phyloP scores from a whole-genome alignment of 2,888 invertebrate species.

The Andrena marginata region DNA sequence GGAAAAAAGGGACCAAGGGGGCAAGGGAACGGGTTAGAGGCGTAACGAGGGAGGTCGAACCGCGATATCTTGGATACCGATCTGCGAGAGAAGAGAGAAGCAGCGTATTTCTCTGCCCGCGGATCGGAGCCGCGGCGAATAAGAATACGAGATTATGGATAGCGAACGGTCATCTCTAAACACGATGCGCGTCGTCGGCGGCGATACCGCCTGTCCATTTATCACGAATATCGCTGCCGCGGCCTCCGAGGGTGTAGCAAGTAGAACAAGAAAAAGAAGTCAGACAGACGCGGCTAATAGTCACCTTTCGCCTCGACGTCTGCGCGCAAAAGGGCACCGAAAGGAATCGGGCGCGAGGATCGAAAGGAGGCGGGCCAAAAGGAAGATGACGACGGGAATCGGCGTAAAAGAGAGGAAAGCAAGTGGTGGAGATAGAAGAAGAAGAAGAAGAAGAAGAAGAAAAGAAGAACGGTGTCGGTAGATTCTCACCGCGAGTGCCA shows the following conservation, averaged over 20 bases:
- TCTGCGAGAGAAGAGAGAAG: not conserved
- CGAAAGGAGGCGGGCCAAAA: not conserved
- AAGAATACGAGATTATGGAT: not conserved
- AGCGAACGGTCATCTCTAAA: too few species aligned
- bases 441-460: not conserved
- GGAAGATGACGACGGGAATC: not conserved
- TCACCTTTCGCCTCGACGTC: not conserved
- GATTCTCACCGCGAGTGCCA: constrained; percentile 83
- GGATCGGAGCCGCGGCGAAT: not conserved
- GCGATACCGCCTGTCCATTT: not conserved
- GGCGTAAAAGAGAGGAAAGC: not conserved
- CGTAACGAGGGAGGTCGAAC: not conserved
- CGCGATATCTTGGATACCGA: not conserved
- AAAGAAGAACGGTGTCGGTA: constrained; percentile 19
- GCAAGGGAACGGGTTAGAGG: constrained; percentile 8
- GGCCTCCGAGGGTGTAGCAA: not conserved
- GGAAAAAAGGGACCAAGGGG: not conserved
- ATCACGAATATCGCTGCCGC: not conserved
- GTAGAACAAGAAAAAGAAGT: constrained; percentile 32
- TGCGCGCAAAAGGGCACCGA: not conserved
- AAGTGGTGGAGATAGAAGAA: not conserved
- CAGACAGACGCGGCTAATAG: constrained; percentile 27
- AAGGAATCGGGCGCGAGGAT: not conserved
- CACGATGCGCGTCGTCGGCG: not conserved
- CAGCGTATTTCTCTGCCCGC: too few species aligned